These are phyloP conservation scores for Bombus huntii DNA, from an alignment of 1,140 invertebrate genomes.

Conservation along the genomic window DNA sequence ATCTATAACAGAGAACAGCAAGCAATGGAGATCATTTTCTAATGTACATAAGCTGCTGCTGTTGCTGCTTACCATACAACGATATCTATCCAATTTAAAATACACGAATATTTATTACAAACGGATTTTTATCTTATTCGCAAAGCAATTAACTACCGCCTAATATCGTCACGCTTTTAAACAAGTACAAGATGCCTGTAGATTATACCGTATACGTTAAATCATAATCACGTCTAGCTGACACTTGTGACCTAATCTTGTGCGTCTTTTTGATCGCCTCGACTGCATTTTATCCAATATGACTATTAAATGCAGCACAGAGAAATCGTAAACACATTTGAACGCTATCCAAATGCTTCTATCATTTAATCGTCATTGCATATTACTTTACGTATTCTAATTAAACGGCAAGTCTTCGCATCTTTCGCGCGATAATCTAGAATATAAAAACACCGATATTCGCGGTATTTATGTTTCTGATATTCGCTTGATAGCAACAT, in stretches of 20 bases:
- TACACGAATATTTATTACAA: neutral
- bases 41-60: neutral
- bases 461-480: neutral
- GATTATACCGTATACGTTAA: neutral
- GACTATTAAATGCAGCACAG: conserved; percentile 5
- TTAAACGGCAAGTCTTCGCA: neutral
- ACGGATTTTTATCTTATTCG: neutral
- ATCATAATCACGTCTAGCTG: neutral
- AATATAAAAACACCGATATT: neutral
- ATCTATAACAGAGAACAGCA: neutral
- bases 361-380: conserved; percentile 13
- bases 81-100: neutral
- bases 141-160: no score
- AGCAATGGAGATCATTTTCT: conserved; percentile 13
- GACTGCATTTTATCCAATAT: conserved; percentile 3
- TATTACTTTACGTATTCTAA: neutral
- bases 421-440: neutral
- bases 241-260: conserved; percentile 28
- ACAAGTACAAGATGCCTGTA: neutral
- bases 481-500: neutral
- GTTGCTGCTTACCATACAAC: neutral
- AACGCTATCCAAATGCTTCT: conserved; percentile 17
- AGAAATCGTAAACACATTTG: conserved; percentile 18
- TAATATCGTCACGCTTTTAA: neutral
- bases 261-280: conserved; percentile 13